Percentiles rank a stretch among this genome's conserved stretches.
phyloP scores from a whole-genome alignment of 1,140 invertebrate species.

The Halictus rubicundus region DNA sequence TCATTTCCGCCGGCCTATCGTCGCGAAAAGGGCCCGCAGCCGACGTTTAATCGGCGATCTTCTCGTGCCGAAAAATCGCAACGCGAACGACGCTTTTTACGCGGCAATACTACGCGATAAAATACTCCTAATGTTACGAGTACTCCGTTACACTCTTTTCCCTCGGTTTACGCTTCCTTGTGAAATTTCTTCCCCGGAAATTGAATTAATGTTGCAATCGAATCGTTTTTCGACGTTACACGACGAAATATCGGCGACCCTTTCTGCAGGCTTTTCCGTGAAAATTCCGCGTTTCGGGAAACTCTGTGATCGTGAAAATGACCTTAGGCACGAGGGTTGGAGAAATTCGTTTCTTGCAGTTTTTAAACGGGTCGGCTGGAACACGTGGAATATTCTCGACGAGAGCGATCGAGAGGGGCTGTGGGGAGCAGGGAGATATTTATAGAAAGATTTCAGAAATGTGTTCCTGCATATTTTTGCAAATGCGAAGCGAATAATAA shows the following conservation, averaged over 20 bases:
- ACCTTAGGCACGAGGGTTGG: no score
- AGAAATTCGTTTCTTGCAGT: neutral
- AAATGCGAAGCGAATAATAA: constrained; percentile 7
- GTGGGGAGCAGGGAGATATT: neutral
- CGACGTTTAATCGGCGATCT: constrained; percentile 12
- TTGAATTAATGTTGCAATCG: no score
- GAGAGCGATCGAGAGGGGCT: no score
- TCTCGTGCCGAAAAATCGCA: constrained; percentile 32
- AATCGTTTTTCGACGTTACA: no score
- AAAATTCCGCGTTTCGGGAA: no score
- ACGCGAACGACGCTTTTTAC: neutral
- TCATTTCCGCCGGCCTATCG: neutral
- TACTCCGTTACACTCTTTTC: neutral
- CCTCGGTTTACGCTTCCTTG: neutral
- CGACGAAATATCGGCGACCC: no score
- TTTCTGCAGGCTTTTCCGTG: no score
- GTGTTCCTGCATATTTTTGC: constrained; percentile 11
- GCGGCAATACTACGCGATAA: neutral
- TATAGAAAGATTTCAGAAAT: neutral
- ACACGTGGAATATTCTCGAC: neutral
- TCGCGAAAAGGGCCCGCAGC: constrained; percentile 1
- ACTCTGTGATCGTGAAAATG: no score
- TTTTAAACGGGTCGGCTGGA: neutral
- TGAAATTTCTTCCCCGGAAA: neutral
- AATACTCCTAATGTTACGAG: neutral